Conservation (phyloP, 2,888 invertebrate genomes). For the Plusia festucae region DNA sequence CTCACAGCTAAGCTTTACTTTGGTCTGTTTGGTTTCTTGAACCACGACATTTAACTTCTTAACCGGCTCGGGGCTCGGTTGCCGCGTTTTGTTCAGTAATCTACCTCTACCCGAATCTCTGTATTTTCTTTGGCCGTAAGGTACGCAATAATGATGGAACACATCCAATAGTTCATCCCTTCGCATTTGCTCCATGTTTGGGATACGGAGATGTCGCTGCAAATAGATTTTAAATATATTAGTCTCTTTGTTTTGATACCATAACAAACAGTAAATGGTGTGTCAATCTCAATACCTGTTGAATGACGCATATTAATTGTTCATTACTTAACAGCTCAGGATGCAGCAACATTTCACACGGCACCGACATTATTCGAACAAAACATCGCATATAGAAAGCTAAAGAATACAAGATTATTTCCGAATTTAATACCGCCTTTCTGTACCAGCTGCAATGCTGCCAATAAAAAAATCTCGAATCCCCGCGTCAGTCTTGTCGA, state of each 20-base stretch:
- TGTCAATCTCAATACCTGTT: conserved; percentile 74
- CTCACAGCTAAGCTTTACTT: conserved; percentile 60
- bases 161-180: conserved; percentile 80
- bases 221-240: conserved; percentile 52
- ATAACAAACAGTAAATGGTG: conserved; percentile 23
- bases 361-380: conserved; percentile 71
- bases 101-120: conserved; percentile 82
- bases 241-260: conserved; percentile 29
- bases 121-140: conserved; percentile 83
- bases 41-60: conserved; percentile 59
- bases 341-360: conserved; percentile 82
- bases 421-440: conserved; percentile 41
- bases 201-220: conserved; percentile 79
- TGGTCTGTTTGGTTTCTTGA: conserved; percentile 54
- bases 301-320: conserved; percentile 78
- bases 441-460: conserved; percentile 9
- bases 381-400: conserved; percentile 47
- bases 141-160: conserved; percentile 84
- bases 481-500: too few species aligned
- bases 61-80: conserved; percentile 67
- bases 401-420: conserved; percentile 29
- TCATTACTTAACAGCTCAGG: conserved; percentile 83
- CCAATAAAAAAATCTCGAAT: too few species aligned
- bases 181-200: conserved; percentile 70
- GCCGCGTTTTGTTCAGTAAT: conserved; percentile 76